Conservation (phyloP, 2,113 vertebrate species). For the Promerops cafer region DNA sequence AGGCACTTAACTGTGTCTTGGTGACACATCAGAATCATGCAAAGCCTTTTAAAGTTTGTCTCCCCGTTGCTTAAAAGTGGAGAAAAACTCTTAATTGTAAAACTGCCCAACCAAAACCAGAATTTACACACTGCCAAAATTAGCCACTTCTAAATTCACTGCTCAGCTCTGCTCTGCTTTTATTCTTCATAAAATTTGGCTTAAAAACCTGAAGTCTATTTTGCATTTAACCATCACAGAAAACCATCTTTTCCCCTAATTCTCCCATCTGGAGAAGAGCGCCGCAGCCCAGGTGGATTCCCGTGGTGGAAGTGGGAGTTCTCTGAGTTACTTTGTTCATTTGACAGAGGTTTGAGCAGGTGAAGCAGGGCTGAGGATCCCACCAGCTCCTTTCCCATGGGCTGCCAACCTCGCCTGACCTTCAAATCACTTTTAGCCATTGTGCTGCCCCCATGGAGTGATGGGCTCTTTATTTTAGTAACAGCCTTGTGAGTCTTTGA, state of each 20-base stretch:
- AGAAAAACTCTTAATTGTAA: conserved; percentile 11
- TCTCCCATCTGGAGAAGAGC: background rate
- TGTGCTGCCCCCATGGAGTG: background rate
- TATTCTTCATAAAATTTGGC: background rate
- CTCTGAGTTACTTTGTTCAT: background rate
- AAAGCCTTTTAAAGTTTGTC: conserved; percentile 19
- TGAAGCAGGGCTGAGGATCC: background rate
- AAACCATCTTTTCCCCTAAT: background rate
- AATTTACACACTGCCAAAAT: background rate
- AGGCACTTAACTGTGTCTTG: background rate
- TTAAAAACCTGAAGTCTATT: background rate
- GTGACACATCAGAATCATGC: background rate
- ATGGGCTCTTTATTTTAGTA: background rate
- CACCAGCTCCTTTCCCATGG: background rate
- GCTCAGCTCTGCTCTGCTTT: background rate
- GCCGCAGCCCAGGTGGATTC: accelerated
- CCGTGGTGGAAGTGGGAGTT: background rate
- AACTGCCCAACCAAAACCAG: conserved; percentile 9
- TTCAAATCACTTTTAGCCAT: background rate
- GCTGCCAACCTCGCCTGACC: background rate
- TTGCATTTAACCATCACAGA: background rate
- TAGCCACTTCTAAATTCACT: background rate
- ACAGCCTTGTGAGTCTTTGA: background rate
- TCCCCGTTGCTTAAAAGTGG: background rate
- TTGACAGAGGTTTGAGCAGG: background rate